phyloP scores from a whole-genome alignment of 2,888 invertebrate species.

The Ichneumon xanthorius region DNA sequence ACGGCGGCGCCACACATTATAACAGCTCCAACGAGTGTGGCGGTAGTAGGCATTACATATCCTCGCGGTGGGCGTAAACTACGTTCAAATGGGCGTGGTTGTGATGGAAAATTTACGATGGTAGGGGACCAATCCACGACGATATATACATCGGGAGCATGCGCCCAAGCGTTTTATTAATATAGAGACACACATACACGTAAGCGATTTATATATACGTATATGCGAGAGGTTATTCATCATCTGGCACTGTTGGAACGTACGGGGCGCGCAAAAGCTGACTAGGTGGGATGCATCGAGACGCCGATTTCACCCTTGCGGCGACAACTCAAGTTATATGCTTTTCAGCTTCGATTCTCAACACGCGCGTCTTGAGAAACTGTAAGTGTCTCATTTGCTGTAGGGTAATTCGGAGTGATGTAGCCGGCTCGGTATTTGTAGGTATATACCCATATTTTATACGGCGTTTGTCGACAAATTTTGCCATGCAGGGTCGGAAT shows the following conservation, averaged over 20 bases:
- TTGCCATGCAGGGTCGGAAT: too few relatives aligned
- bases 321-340: not conserved
- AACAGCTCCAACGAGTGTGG: not conserved
- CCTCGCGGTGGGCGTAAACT: slow-evolving; percentile 55
- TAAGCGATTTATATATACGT: not conserved
- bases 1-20: slow-evolving; percentile 20
- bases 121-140: slow-evolving; percentile 62
- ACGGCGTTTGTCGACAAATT: too few relatives aligned
- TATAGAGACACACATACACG: not conserved
- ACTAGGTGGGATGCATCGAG: slow-evolving; percentile 25
- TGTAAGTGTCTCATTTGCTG: not conserved
- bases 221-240: slow-evolving; percentile 52
- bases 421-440: not conserved
- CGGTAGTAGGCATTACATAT: slow-evolving; percentile 45
- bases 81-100: slow-evolving; percentile 53
- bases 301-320: slow-evolving; percentile 22
- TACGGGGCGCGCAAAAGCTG: slow-evolving; percentile 1
- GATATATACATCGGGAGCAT: not conserved
- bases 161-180: slow-evolving; percentile 63
- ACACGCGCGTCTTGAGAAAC: not conserved
- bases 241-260: slow-evolving; percentile 47
- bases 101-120: not conserved
- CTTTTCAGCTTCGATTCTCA: slow-evolving; percentile 4
- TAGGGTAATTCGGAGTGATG: not conserved
- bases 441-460: not conserved